phyloP scores from a whole-genome alignment of 1,140 invertebrate genomes.

The Calycopis cecrops region DNA sequence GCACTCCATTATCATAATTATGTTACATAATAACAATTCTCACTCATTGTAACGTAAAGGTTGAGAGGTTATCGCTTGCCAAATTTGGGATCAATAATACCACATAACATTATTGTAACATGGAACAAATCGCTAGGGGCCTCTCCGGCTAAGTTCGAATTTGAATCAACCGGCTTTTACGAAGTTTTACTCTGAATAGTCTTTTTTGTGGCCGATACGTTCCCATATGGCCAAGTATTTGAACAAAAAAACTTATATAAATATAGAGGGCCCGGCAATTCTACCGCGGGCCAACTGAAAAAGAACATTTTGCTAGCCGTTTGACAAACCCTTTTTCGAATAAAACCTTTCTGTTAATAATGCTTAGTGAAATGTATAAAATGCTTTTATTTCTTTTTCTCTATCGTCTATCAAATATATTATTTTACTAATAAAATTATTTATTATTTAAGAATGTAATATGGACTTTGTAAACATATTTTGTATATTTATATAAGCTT shows the following conservation, averaged over 20 bases:
- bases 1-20: slow-evolving; percentile 5
- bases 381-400: too few species aligned
- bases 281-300: neutral
- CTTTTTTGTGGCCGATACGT: neutral
- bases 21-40: neutral
- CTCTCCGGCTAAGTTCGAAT: slow-evolving; percentile 1
- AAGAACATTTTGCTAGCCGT: neutral
- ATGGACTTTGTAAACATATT: too few species aligned
- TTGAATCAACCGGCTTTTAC: slow-evolving; percentile 1
- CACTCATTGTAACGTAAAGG: neutral
- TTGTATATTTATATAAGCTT: too few species aligned
- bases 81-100: neutral
- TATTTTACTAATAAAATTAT: too few species aligned
- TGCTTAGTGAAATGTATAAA: too few species aligned
- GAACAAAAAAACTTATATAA: neutral
- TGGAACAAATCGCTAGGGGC: neutral
- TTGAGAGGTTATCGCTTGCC: neutral
- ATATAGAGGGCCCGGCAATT: too few species aligned
- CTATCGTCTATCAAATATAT: too few species aligned
- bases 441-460: too few species aligned
- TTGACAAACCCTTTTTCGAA: neutral
- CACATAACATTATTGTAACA: neutral
- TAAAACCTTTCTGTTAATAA: too few species aligned
- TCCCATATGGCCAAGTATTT: slow-evolving; percentile 11
- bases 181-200: slow-evolving; percentile 7